A percentile compares a stretch with the other conserved stretches of the same genome.
phyloP scores from a whole-genome alignment of 2,113 vertebrate genomes.

The Takifugu flavidus region DNA sequence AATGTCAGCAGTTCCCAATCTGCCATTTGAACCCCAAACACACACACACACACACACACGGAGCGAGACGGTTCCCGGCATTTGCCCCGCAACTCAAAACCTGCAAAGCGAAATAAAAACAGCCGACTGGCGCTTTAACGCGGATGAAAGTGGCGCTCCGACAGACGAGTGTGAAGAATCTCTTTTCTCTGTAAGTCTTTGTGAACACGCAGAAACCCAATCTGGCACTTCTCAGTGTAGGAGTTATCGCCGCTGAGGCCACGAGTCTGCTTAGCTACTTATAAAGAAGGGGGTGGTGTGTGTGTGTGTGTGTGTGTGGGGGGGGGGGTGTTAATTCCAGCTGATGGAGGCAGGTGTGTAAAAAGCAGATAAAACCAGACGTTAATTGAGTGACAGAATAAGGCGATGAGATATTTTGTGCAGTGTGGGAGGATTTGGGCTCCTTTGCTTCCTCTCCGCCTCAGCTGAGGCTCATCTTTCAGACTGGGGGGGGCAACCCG shows the following conservation, averaged over 20 bases:
- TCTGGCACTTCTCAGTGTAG: conserved; percentile 39
- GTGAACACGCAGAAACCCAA: conserved; percentile 23
- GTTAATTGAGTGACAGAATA: conserved; percentile 60
- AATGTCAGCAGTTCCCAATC: conserved; percentile 67
- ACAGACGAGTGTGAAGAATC: no score
- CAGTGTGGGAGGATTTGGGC: background rate
- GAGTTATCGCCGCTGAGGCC: conserved; percentile 57
- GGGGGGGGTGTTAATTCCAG: conserved; percentile 43
- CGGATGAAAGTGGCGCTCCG: background rate
- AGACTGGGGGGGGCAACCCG: conserved; percentile 12
- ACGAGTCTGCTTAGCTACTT: conserved; percentile 40
- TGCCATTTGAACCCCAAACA: conserved; percentile 44
- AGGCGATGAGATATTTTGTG: conserved; percentile 29
- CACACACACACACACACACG: background rate
- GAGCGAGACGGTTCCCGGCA: conserved; percentile 31
- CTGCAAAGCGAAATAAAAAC: conserved; percentile 1
- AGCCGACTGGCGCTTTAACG: background rate
- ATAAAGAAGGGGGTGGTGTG: conserved; percentile 6
- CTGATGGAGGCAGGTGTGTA: conserved; percentile 61
- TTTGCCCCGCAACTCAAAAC: conserved; percentile 1
- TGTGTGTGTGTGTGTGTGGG: conserved; percentile 8
- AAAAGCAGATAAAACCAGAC: conserved; percentile 62
- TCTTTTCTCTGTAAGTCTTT: conserved; percentile 10
- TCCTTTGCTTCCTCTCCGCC: background rate
- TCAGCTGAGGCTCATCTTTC: no score